phyloP scores from a whole-genome alignment of 1,140 invertebrate genomes.

The Caerostris darwini region DNA sequence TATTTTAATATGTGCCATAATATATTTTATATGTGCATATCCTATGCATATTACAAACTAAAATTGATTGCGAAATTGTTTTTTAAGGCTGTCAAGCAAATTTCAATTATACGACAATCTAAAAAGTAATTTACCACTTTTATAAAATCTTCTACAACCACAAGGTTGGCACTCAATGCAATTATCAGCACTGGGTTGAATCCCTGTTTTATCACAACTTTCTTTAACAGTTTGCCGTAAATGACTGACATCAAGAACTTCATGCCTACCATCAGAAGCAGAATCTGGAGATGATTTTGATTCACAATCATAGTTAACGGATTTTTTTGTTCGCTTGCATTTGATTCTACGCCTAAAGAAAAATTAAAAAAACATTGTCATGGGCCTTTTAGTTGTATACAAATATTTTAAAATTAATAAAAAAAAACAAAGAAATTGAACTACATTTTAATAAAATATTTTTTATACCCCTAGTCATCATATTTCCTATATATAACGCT shows the following conservation, averaged over 20 bases:
- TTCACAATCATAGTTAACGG: slow-evolving; percentile 75
- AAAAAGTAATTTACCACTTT: slow-evolving; percentile 25
- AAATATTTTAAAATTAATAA: background rate
- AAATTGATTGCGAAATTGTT: too few relatives aligned
- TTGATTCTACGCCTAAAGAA: slow-evolving; percentile 62
- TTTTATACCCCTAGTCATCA: too few relatives aligned
- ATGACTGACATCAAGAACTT: slow-evolving; percentile 8
- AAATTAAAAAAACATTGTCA: background rate
- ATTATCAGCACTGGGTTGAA: background rate
- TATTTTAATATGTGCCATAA: too few relatives aligned
- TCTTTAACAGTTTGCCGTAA: background rate
- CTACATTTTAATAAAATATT: background rate
- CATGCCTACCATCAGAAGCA: slow-evolving; percentile 80
- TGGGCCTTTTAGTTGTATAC: background rate
- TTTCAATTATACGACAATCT: background rate
- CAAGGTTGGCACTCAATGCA: slow-evolving; percentile 45
- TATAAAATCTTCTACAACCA: slow-evolving; percentile 43
- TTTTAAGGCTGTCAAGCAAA: background rate
- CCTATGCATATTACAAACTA: too few relatives aligned
- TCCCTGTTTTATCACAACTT: background rate
- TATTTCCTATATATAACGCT: too few relatives aligned
- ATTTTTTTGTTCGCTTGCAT: slow-evolving; percentile 50
- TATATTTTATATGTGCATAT: too few relatives aligned
- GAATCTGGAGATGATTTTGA: slow-evolving; percentile 82
- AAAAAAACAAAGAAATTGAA: background rate